Conservation (phyloP, 2,888 invertebrate species). For the Agrotis segetum region DNA sequence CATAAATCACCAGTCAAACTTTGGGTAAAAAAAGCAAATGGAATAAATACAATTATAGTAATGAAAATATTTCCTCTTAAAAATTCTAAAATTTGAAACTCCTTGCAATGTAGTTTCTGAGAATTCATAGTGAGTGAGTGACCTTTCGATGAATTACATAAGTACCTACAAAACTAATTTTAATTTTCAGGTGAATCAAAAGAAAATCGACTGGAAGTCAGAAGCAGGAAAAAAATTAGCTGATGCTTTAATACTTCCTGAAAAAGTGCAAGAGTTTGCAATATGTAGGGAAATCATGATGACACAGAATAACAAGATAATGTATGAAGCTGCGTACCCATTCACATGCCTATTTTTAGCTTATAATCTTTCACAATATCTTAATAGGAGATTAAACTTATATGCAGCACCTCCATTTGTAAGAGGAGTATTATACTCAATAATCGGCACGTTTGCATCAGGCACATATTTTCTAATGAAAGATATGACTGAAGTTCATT, state of each 20-base stretch:
- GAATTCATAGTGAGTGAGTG: no score
- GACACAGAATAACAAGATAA: slow-evolving; percentile 90
- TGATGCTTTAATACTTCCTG: slow-evolving; percentile 93
- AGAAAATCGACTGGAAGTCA: slow-evolving; percentile 92
- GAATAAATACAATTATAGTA: no score
- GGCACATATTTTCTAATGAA: slow-evolving; percentile 92
- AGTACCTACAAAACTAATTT: background rate
- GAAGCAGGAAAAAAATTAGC: slow-evolving; percentile 92
- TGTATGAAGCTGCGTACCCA: slow-evolving; percentile 90
- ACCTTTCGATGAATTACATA: background rate
- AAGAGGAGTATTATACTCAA: slow-evolving; percentile 87
- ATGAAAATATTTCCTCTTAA: no score
- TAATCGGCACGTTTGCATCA: slow-evolving; percentile 90
- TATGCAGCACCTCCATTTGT: slow-evolving; percentile 88
- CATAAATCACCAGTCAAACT: no score
- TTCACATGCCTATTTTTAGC: slow-evolving; percentile 85
- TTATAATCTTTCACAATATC: slow-evolving; percentile 87
- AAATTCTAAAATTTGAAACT: no score
- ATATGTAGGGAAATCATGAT: slow-evolving; percentile 94
- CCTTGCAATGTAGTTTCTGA: no score
- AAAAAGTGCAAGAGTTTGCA: slow-evolving; percentile 95
- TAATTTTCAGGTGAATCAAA: slow-evolving; percentile 90
- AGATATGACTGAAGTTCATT: slow-evolving; percentile 92
- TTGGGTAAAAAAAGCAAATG: no score
- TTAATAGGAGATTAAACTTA: slow-evolving; percentile 91